Conservation (phyloP, 1,140 invertebrate genomes). For the Nixonia krombeini region DNA sequence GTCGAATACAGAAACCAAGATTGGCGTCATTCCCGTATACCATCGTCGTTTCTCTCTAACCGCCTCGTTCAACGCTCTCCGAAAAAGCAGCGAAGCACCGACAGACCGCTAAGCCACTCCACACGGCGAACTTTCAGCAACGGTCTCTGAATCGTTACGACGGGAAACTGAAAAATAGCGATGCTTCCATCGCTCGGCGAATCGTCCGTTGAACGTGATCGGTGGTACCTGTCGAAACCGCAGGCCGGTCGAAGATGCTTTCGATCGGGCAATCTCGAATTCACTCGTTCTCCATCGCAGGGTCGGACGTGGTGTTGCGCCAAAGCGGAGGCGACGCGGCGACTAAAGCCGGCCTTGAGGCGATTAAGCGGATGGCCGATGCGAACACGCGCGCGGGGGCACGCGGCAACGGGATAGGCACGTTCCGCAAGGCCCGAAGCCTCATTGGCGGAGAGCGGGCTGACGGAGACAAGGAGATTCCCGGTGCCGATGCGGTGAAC, state of each 20-base stretch:
- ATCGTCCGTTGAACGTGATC: too few relatives aligned
- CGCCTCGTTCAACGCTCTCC: too few relatives aligned
- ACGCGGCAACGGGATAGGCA: slow-evolving; percentile 52
- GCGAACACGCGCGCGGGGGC: slow-evolving; percentile 44
- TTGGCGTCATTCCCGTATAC: too few relatives aligned
- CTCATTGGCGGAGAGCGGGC: slow-evolving; percentile 50
- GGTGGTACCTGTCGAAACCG: too few relatives aligned
- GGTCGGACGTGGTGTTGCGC: slow-evolving; percentile 24
- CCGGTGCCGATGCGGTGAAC: not conserved
- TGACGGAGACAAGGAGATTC: slow-evolving; percentile 23
- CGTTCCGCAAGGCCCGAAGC: slow-evolving; percentile 55
- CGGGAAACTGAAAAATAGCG: too few relatives aligned
- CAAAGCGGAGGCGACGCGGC: slow-evolving; percentile 42
- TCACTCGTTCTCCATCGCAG: not conserved
- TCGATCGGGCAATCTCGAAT: not conserved
- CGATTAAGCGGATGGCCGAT: slow-evolving; percentile 57
- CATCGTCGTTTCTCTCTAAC: too few relatives aligned
- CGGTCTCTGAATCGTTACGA: too few relatives aligned
- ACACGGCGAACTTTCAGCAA: too few relatives aligned
- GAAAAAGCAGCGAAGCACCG: too few relatives aligned
- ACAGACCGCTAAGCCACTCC: too few relatives aligned
- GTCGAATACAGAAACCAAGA: too few relatives aligned
- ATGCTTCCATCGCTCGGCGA: too few relatives aligned
- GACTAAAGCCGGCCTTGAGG: slow-evolving; percentile 58
- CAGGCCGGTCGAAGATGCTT: not conserved